Percentiles rank a stretch among this genome's conserved stretches.
Conservation (phyloP, 2,113 vertebrate species). For the Microcebus ravelobensis region DNA sequence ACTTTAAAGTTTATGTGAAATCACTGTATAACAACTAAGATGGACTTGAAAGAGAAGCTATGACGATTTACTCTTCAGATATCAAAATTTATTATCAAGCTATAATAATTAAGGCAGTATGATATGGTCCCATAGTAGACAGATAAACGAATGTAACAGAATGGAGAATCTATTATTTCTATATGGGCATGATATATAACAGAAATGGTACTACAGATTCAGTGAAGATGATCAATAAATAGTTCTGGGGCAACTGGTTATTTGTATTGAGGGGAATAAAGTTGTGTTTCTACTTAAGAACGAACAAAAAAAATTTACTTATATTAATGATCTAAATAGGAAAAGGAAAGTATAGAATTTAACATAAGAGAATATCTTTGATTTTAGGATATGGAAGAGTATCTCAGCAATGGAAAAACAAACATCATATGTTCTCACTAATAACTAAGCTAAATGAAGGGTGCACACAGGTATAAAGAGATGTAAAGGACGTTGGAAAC, state of each 20-base stretch:
- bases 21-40: neutral
- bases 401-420: no score
- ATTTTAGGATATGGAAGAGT: neutral
- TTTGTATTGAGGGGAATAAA: neutral
- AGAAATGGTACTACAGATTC: neutral
- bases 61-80: neutral
- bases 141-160: neutral
- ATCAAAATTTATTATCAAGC: neutral
- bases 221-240: neutral
- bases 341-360: neutral
- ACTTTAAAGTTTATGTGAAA: neutral
- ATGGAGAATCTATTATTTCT: neutral
- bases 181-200: neutral
- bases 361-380: neutral
- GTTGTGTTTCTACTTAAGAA: neutral
- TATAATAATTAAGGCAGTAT: neutral
- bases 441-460: no score
- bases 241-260: neutral
- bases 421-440: no score
- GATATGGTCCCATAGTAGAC: neutral
- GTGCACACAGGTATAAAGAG: no score
- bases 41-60: neutral
- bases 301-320: neutral
- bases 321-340: neutral
- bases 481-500: no score